Base-by-base conservation (phyloP, 2,113 vertebrate species). In the human (Homo sapiens) region DNA sequence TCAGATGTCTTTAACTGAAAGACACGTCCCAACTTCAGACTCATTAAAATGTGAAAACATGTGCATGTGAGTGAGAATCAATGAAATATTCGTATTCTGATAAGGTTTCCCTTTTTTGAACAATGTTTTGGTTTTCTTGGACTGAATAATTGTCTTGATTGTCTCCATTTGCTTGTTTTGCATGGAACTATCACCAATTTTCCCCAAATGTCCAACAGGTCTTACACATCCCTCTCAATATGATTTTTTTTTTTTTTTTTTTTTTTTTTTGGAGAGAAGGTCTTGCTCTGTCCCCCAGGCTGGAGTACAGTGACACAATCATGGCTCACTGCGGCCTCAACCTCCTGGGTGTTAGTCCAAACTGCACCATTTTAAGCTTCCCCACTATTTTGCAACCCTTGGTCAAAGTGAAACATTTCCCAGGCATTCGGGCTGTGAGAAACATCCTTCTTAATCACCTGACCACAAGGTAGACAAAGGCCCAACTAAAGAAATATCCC, bases 171-270 rank as follows among this genome's bases (percentile, higher is more conserved):
- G 30, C 35, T 86, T 89, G 50, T 68, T 66, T 94, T 59, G 25
- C 11, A n/a, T 35, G 7, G 64, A 35, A 9, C 23, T 27, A 86
- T 40, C 22, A 89, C 52, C 45, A 35, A 76, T 64, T 66, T 50
- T 50, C 3, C 40, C 66, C 89, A 88, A 66, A 35, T 66, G 32
- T 57, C 32, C 55, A 59, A 35, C 48, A 70, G 30, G 8, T 32
- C 25, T 86, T 70, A 75, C 48, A 91, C 80, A 76, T 30, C 70
- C 52, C 8, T 84, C 25, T 70, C 5, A 14, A 12, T 50, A 64
- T 57, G 20, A 68, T 79, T 90, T 94, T 55, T 87, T 89, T 85
- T 59, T n/a, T 59, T 57, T 57, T 94, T 55, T 87, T 89, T 85
- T 64, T 61, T 59, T 59, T 79, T 90, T 94, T 64, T 64, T 32